Base-by-base conservation (phyloP, 2,888 invertebrate genomes). In the Crocallis elinguaria region DNA sequence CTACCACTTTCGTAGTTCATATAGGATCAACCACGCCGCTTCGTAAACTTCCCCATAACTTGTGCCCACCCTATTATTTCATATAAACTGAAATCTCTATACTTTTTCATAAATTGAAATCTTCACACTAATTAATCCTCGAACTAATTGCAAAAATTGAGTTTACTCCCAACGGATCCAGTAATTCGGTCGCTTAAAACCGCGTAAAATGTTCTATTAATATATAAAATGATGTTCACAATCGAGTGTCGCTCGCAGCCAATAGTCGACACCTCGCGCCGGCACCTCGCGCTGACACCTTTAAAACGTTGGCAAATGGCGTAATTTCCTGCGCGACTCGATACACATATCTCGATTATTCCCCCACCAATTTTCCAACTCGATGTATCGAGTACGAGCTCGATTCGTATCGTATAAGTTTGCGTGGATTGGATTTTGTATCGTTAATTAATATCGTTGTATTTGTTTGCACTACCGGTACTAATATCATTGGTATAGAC, bases 311-410 rank as follows among this genome's bases (percentile, higher is more conserved):
- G 66, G 75, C 75, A 79, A 86, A 86, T 81, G 75, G 83, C 55
- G 73, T 78, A 83, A 88, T 88, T 83, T 88, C 88, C 86, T 81
- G 58, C 59, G 63, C 74, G 68, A 76, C 67, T 75, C 77, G 79
- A 79, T 80, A 76, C 73, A 73, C 75, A 70, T 64, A 67, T 79
- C 73, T 74, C 79, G 82, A 84, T 86, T 84, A 85, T 85, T 83
- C 79, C 71, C 82, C 73, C 69, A 67, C 69, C 73, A 77, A 81
- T 84, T 81, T 78, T 80, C 76, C 75, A 67, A 79, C 65, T 75
- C 74, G 73, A 69, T 67, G 67, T 72, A 4, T 66, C 59, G 69
- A 57, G 45, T 38, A 13, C 57, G 57, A 70, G 75, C 68, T 72
- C 67, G 67, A 75, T 77, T 77, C 66, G 35, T 60, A 58, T 64